These are phyloP conservation scores for Gambelia wislizenii DNA, from an alignment of 2,797 vertebrate genomes.

Conservation along the genomic window DNA sequence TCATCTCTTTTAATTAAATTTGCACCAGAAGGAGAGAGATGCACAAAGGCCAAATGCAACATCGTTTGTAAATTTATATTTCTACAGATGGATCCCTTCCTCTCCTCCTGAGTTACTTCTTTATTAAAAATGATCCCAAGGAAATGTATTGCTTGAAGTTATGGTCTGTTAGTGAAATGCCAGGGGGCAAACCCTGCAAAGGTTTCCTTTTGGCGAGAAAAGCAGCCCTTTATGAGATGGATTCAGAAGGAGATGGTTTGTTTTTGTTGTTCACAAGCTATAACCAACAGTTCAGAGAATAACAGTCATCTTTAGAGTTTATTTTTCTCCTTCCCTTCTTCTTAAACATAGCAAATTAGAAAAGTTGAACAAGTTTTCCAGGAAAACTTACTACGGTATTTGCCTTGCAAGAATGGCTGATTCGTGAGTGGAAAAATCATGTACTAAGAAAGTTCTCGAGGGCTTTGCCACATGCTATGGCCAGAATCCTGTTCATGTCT, in stretches of 20 bases:
- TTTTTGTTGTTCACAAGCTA: background rate
- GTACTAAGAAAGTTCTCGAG: background rate
- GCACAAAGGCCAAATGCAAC: slow-evolving; percentile 14
- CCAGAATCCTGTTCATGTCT: too few species aligned
- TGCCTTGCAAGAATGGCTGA: background rate
- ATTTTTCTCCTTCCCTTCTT: background rate
- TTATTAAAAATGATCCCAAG: slow-evolving; percentile 40
- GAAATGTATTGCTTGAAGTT: slow-evolving; percentile 24
- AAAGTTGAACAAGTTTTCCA: background rate
- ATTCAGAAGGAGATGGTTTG: background rate
- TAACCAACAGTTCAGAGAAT: background rate
- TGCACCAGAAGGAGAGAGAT: slow-evolving; percentile 16
- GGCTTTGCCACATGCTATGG: too few species aligned
- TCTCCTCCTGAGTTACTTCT: slow-evolving; percentile 31
- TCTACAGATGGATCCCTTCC: slow-evolving; percentile 19
- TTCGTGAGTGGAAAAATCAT: background rate
- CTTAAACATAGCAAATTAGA: background rate
- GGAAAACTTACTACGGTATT: too few species aligned
- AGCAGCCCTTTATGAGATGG: slow-evolving; percentile 6
- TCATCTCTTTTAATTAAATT: slow-evolving; percentile 29
- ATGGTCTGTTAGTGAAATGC: slow-evolving; percentile 33
- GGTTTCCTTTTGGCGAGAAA: background rate
- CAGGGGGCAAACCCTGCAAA: slow-evolving; percentile 15
- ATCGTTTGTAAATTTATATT: slow-evolving; percentile 28
- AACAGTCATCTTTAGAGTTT: background rate